Conservation (phyloP, 1,140 invertebrate genomes). For the Drosophila burlai region DNA sequence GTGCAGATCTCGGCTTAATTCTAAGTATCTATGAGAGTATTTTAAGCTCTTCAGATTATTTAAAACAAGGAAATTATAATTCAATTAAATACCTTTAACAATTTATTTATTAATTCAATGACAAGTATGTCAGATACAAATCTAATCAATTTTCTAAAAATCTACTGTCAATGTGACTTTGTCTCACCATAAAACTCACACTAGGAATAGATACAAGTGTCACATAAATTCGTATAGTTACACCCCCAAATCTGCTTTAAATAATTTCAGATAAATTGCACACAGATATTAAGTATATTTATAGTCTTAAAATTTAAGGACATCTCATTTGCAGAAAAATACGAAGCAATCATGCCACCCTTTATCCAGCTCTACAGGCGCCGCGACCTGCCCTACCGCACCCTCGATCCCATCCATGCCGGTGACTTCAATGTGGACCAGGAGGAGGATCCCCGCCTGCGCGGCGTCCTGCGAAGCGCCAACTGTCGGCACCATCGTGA, state of each 20-base stretch:
- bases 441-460: slow-evolving; percentile 37
- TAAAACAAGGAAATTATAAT: background rate
- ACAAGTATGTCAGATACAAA: no score
- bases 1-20: slow-evolving; percentile 8
- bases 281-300: background rate
- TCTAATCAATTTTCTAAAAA: background rate
- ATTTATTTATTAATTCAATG: no score
- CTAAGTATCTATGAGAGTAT: background rate
- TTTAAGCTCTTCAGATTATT: background rate
- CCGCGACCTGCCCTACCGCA: background rate
- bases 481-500: slow-evolving; percentile 38
- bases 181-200: background rate
- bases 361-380: background rate
- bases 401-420: background rate
- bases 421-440: slow-evolving; percentile 10
- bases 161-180: background rate
- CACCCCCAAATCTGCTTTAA: background rate
- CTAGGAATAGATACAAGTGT: background rate
- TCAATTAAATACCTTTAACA: background rate
- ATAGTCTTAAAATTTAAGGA: background rate
- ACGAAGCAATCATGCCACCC: background rate
- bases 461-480: slow-evolving; percentile 43
- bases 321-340: background rate
- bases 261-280: background rate
- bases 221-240: background rate